phyloP scores from a whole-genome alignment of 2,888 invertebrate genomes.

The Phalera bucephala region DNA sequence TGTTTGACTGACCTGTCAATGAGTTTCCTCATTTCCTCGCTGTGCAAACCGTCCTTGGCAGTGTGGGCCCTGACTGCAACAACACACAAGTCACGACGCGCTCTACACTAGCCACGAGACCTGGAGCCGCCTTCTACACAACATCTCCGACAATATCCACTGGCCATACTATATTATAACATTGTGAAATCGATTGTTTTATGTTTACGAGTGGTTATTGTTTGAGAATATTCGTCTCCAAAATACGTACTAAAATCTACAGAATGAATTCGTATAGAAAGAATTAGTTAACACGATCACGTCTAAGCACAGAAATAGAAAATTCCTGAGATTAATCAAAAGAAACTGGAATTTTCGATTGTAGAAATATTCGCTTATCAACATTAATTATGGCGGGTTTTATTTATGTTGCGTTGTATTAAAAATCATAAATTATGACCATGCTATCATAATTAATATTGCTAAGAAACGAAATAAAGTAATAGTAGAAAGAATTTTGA shows the following conservation, averaged over 20 bases:
- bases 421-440: too few relatives aligned
- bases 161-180: slow-evolving; percentile 1
- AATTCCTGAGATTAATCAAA: slow-evolving; percentile 27
- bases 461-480: slow-evolving; percentile 36
- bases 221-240: slow-evolving; percentile 40
- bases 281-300: slow-evolving; percentile 75
- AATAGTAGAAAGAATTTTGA: slow-evolving; percentile 57
- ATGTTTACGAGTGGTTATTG: slow-evolving; percentile 40
- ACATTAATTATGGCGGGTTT: slow-evolving; percentile 30
- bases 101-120: slow-evolving; percentile 74
- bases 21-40: slow-evolving; percentile 98
- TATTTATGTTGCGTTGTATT: not conserved
- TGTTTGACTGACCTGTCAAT: slow-evolving; percentile 94
- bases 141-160: slow-evolving; percentile 50
- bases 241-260: slow-evolving; percentile 75
- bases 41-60: slow-evolving; percentile 95
- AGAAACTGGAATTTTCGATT: slow-evolving; percentile 32
- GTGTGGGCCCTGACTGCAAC: slow-evolving; percentile 86
- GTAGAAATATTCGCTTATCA: slow-evolving; percentile 35
- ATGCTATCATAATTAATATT: slow-evolving; percentile 30
- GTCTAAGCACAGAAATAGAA: slow-evolving; percentile 66
- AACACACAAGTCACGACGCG: slow-evolving; percentile 80
- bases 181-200: slow-evolving; percentile 5
- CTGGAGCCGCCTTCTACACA: slow-evolving; percentile 59
- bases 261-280: slow-evolving; percentile 59